These are phyloP conservation scores for Anisognathus igniventris DNA, from an alignment of 2,797 vertebrate species.

Conservation along the genomic window DNA sequence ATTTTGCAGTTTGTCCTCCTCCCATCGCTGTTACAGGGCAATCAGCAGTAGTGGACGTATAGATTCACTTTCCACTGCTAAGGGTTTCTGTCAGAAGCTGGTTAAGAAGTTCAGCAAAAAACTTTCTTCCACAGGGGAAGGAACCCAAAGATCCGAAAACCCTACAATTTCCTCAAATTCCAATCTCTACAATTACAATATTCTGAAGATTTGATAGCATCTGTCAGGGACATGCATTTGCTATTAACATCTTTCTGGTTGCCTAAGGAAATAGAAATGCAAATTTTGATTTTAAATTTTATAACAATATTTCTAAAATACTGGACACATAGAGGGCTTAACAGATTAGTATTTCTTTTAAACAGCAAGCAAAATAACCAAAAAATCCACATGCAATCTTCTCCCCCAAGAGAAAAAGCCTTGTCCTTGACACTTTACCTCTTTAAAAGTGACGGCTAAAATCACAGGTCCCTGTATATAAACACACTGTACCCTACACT, in stretches of 20 bases:
- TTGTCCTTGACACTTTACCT: background rate
- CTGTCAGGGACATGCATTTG: rapidly evolving
- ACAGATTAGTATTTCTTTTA: background rate
- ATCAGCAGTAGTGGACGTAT: background rate
- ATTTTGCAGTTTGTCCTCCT: background rate
- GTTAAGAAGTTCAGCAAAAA: background rate
- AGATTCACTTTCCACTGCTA: background rate
- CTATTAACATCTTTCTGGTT: background rate
- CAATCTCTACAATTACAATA: background rate
- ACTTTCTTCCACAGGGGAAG: background rate
- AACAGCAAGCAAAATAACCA: background rate
- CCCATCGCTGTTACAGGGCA: background rate
- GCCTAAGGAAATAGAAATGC: background rate
- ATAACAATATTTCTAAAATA: background rate
- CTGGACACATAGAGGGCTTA: background rate
- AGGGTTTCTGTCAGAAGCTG: background rate
- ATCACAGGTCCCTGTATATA: background rate
- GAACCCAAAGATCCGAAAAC: rapidly evolving
- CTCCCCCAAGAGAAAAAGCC: background rate
- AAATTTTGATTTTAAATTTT: background rate
- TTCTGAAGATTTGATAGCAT: background rate
- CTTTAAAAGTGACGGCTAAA: background rate
- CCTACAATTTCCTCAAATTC: background rate
- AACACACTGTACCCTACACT: rapidly evolving
- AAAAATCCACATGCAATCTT: background rate